Evolutionary conservation across 1,140 invertebrate species (phyloP), one percentile per base, ranked within the genome.

Genomic region (Meloidogyne hapla): DNA sequence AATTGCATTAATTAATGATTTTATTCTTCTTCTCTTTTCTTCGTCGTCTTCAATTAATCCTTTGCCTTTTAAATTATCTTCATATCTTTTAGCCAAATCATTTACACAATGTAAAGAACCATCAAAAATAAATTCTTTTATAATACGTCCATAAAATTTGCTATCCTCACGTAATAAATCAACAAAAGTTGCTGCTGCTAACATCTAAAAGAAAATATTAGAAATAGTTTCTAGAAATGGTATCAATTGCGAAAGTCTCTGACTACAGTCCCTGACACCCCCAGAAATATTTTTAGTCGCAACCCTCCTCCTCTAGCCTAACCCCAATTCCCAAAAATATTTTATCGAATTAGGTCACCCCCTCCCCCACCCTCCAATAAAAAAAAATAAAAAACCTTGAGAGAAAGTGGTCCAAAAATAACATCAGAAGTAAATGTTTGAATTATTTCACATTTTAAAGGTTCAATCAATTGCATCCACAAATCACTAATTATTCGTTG

Each of bases 391-490:
- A 61, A 15, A 38, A 77, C 76, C 70, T 79, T 79, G 26, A 79
- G 42, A 23, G 70, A 72, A 26, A 79, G 23, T 40, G 78, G 77
- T 9, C 78, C 78, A 72, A 77, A 79, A 33, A 67, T 79, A 61
- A 79, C 73, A 74, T 79, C 78, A 5, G 69, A 79, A 13, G 69
- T 33, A 18, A 79, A 65, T 4, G 78, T 72, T 33, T 56, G 69
- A 33, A 79, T 70, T 61, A 79, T 69, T 65, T 78, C 45, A 40
- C 62, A 64, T 9, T 62, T 67, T 70, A 79, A 28, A 26, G 67
- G 48, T 25, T 61, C 56, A 38, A 79, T 80, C 3, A 77, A 61
- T 56, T 64, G 26, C 5, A 25, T 69, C 78, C 78, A 79, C 8
- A 71, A 23, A 23, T 74, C 61, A 48, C 65, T 40, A n/a, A 66